Conservation (phyloP, 1,140 invertebrate genomes). For the Heliconius himera region DNA sequence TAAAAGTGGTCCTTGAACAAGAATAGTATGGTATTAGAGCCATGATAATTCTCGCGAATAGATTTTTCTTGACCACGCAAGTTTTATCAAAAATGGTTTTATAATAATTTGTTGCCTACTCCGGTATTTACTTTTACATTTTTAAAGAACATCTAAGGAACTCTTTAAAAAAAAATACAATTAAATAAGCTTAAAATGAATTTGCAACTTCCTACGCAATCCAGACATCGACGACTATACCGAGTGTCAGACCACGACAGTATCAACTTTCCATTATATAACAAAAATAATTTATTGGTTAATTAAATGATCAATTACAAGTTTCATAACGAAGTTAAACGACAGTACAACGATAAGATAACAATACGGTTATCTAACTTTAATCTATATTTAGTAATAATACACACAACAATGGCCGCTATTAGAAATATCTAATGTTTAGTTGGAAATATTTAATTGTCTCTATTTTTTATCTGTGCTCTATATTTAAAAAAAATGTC, state of each 20-base stretch:
- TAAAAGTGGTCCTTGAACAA: too few species aligned
- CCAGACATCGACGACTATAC: neutral
- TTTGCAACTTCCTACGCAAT: neutral
- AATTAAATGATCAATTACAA: constrained; percentile 15
- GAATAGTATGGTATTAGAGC: too few species aligned
- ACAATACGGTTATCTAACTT: constrained; percentile 27
- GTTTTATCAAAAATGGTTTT: too few species aligned
- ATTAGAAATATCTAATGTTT: neutral
- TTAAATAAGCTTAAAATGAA: neutral
- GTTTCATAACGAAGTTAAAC: constrained; percentile 32
- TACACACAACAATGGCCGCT: constrained; percentile 17
- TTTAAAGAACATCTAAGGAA: too few species aligned
- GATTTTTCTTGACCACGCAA: too few species aligned
- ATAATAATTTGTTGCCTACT: too few species aligned
- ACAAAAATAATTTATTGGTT: constrained; percentile 9
- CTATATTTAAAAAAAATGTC: neutral
- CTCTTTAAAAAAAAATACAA: too few species aligned
- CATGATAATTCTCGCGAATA: too few species aligned
- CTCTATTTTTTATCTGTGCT: neutral
- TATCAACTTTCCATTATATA: constrained; percentile 7
- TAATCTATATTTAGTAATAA: constrained; percentile 19
- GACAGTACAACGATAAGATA: constrained; percentile 25
- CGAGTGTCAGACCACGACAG: neutral
- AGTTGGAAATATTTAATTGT: neutral
- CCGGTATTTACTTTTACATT: too few species aligned